phyloP scores from a whole-genome alignment of 2,888 invertebrate species.

The Hartigia nigra region DNA sequence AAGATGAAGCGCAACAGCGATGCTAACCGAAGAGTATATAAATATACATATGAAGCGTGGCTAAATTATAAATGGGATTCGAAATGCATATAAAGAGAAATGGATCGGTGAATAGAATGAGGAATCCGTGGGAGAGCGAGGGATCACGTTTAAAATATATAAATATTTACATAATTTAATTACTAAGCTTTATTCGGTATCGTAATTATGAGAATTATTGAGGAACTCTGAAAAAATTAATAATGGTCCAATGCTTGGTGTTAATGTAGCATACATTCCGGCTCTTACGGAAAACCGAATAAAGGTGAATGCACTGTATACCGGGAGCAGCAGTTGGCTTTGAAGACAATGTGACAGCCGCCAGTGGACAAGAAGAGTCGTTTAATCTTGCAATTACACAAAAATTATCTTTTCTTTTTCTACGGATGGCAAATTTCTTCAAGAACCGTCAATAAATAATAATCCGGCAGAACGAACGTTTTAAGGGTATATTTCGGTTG shows the following conservation, averaged over 20 bases:
- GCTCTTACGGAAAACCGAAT: neutral
- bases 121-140: neutral
- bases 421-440: neutral
- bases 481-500: slow-evolving; percentile 28
- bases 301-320: neutral
- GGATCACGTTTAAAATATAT: neutral
- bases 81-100: neutral
- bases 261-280: neutral
- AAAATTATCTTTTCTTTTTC: neutral
- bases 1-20: neutral
- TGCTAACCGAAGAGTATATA: neutral
- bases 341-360: neutral
- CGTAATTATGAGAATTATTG: neutral
- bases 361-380: neutral
- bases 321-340: neutral
- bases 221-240: neutral
- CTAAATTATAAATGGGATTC: neutral
- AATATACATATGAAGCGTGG: neutral
- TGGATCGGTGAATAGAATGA: neutral
- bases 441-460: neutral
- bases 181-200: neutral
- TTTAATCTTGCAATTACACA: neutral
- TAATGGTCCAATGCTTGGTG: neutral
- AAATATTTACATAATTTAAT: neutral
- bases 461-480: neutral